phyloP scores from a whole-genome alignment of 2,888 invertebrate species.

The Yponomeuta sedellus region DNA sequence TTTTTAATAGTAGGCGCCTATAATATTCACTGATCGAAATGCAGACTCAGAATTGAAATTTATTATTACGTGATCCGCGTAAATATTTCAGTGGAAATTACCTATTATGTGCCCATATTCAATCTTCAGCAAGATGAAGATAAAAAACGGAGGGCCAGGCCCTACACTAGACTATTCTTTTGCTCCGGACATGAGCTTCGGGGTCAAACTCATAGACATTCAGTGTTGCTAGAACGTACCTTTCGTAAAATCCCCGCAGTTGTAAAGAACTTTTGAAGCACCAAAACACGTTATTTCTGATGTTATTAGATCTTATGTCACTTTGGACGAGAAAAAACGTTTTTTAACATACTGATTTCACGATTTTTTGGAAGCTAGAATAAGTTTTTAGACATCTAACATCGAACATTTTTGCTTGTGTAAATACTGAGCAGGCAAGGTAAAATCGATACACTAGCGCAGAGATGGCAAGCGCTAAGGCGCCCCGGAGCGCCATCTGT shows the following conservation, averaged over 20 bases:
- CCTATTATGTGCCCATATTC: constrained; percentile 77
- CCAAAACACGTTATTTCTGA: background rate
- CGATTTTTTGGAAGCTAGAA: background rate
- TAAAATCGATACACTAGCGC: constrained; percentile 71
- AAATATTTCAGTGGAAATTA: constrained; percentile 37
- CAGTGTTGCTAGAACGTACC: constrained; percentile 53
- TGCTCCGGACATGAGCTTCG: constrained; percentile 74
- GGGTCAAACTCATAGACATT: constrained; percentile 76
- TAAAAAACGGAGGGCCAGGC: constrained; percentile 70
- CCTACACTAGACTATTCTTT: constrained; percentile 71
- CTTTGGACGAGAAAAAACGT: background rate
- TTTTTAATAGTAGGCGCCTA: constrained; percentile 40
- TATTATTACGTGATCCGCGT: background rate
- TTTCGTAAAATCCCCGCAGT: constrained; percentile 20
- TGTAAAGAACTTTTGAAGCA: constrained; percentile 13
- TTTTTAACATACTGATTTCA: background rate
- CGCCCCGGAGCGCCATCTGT: constrained; percentile 53
- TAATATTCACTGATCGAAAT: constrained; percentile 22
- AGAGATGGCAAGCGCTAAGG: constrained; percentile 47
- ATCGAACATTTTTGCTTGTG: constrained; percentile 40
- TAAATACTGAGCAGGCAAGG: constrained; percentile 45
- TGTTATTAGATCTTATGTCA: background rate
- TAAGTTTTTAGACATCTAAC: background rate
- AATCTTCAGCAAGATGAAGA: constrained; percentile 63
- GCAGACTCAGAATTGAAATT: background rate